phyloP scores from a whole-genome alignment of 1,140 invertebrate species.

The Lithobius niger region DNA sequence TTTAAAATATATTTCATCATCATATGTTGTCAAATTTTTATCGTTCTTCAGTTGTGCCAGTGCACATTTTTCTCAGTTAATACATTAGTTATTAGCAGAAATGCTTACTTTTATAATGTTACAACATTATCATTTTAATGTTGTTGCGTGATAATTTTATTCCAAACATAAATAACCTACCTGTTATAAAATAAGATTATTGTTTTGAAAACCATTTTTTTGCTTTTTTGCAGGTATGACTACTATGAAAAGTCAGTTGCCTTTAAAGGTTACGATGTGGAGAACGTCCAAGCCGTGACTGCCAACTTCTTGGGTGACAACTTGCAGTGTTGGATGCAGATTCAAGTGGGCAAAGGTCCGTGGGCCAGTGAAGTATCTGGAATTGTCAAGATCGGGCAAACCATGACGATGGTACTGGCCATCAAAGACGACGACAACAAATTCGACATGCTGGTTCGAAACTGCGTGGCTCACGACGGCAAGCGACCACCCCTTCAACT shows the following conservation, averaged over 20 bases:
- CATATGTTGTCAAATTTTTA: no score
- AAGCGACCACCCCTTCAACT: conserved; percentile 75
- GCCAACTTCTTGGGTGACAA: conserved; percentile 91
- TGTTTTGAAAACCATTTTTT: no score
- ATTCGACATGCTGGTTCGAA: conserved; percentile 86
- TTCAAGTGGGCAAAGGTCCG: conserved; percentile 76
- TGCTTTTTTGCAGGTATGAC: conserved; percentile 48
- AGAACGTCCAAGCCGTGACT: conserved; percentile 84
- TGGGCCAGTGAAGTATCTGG: conserved; percentile 89
- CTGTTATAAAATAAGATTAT: no score
- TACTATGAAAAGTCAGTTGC: conserved; percentile 90
- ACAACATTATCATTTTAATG: no score
- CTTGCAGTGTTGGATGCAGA: conserved; percentile 92
- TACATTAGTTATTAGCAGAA: no score
- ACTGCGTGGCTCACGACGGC: conserved; percentile 87
- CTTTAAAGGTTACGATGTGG: conserved; percentile 76
- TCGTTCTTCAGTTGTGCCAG: no score
- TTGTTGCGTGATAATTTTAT: no score
- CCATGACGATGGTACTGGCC: conserved; percentile 89
- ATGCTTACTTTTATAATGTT: no score
- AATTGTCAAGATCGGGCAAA: conserved; percentile 89
- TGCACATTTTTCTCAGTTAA: no score
- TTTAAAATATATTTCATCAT: no score
- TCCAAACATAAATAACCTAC: no score
- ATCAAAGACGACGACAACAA: conserved; percentile 93